Evolutionary conservation across 2,888 invertebrate genomes (phyloP).

Genomic region (Octodonta nipae): DNA sequence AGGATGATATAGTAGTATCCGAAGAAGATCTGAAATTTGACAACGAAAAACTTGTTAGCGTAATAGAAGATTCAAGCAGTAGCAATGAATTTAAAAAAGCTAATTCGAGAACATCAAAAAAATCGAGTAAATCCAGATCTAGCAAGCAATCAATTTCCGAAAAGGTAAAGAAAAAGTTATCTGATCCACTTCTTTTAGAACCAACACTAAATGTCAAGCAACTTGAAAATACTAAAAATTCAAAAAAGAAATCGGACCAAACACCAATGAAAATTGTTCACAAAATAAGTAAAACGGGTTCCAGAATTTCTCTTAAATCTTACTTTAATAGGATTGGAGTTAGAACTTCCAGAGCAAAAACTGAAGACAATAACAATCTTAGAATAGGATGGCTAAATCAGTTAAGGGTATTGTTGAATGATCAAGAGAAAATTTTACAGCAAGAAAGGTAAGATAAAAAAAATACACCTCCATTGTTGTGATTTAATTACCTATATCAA

Average conservation of each 20-base stretch:
- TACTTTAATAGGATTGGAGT: constrained; percentile 33
- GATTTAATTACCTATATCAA: too few species aligned
- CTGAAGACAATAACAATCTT: constrained; percentile 17
- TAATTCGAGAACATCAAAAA: neutral
- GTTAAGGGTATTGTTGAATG: constrained; percentile 41
- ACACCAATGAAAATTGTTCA: constrained; percentile 23
- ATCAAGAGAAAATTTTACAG: constrained; percentile 45
- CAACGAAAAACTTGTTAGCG: constrained; percentile 3
- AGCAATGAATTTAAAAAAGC: constrained; percentile 3
- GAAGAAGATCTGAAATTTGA: constrained; percentile 5
- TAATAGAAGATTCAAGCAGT: constrained; percentile 5
- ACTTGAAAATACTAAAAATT: constrained; percentile 3
- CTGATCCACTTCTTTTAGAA: constrained; percentile 6
- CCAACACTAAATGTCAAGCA: constrained; percentile 16
- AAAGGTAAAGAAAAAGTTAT: constrained; percentile 5
- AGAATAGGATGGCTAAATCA: constrained; percentile 43
- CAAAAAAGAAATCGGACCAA: constrained; percentile 6
- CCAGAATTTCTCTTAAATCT: constrained; percentile 34
- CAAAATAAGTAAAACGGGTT: constrained; percentile 23
- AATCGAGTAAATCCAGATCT: neutral
- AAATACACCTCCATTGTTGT: too few species aligned
- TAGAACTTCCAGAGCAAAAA: neutral
- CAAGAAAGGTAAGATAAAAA: constrained; percentile 41
- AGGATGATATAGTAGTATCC: neutral
- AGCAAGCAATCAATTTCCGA: constrained; percentile 5